phyloP scores from a whole-genome alignment of 2,888 invertebrate species.

The Cantharis rufa region DNA sequence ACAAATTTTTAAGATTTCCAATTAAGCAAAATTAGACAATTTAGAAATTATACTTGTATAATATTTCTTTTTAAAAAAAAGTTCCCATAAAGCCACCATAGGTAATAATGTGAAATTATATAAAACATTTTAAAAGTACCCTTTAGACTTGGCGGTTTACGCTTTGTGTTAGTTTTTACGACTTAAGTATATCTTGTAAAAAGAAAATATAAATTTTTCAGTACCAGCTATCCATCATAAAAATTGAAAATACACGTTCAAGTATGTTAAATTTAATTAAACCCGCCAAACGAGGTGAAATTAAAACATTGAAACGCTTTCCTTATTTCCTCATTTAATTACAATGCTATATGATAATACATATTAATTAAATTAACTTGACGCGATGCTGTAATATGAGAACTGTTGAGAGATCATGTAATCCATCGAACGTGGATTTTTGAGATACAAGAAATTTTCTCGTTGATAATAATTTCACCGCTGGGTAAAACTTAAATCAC shows the following conservation, averaged over 20 bases:
- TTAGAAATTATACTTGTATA: neutral
- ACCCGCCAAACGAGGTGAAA: neutral
- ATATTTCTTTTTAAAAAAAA: neutral
- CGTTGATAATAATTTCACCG: neutral
- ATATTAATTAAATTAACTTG: neutral
- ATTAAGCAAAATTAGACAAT: neutral
- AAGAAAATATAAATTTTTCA: neutral
- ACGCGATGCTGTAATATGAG: neutral
- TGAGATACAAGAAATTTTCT: neutral
- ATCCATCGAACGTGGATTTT: neutral
- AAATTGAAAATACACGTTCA: neutral
- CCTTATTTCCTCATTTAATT: neutral
- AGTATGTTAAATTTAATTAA: neutral
- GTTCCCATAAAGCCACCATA: neutral
- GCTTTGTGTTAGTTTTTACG: conserved; percentile 1
- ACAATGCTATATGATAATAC: neutral
- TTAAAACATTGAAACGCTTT: neutral
- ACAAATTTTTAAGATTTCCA: neutral
- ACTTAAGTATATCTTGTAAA: neutral
- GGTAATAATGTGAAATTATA: neutral
- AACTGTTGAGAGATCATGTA: neutral
- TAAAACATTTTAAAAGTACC: neutral
- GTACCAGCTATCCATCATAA: neutral
- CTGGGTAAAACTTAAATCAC: neutral
- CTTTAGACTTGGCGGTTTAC: neutral